Evolutionary conservation across 2,888 invertebrate species (phyloP).

Genomic region (Trissolcus brochymenae): DNA sequence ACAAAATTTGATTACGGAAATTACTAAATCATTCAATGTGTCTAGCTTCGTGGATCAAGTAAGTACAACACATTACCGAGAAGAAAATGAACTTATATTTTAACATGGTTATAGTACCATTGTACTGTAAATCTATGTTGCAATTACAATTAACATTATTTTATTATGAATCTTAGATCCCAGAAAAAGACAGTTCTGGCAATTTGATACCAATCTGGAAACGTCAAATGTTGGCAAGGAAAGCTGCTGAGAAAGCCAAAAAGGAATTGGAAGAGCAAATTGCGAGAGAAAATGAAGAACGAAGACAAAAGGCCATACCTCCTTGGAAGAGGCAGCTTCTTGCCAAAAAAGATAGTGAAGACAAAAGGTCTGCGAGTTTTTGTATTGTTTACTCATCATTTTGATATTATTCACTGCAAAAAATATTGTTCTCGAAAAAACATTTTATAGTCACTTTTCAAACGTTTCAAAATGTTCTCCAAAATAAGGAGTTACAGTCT

Average conservation of each 20-base stretch:
- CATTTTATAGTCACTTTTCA: too few relatives aligned
- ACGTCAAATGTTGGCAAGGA: conserved; percentile 94
- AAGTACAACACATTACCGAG: conserved; percentile 60
- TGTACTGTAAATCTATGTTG: too few relatives aligned
- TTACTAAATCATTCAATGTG: conserved; percentile 89
- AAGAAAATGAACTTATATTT: too few relatives aligned
- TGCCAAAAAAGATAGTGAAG: conserved; percentile 88
- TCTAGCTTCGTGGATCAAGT: conserved; percentile 95
- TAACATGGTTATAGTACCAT: too few relatives aligned
- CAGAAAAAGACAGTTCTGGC: conserved; percentile 91
- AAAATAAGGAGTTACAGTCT: too few relatives aligned
- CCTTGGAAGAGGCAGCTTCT: conserved; percentile 95
- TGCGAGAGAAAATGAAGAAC: conserved; percentile 88
- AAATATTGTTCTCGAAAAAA: too few relatives aligned
- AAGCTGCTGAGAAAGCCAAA: conserved; percentile 94
- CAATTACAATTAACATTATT: not conserved
- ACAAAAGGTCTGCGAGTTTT: conserved; percentile 79
- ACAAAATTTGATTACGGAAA: conserved; percentile 89
- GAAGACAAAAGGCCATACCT: conserved; percentile 90
- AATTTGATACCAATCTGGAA: conserved; percentile 96
- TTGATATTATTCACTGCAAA: too few relatives aligned
- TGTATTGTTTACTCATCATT: not conserved
- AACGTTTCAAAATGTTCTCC: too few relatives aligned
- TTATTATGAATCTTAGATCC: conserved; percentile 78
- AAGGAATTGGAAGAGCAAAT: conserved; percentile 93